Evolutionary conservation across 2,797 vertebrate species (phyloP), one percentile per base, ranked within the genome.

Genomic region (Capromys pilorides): DNA sequence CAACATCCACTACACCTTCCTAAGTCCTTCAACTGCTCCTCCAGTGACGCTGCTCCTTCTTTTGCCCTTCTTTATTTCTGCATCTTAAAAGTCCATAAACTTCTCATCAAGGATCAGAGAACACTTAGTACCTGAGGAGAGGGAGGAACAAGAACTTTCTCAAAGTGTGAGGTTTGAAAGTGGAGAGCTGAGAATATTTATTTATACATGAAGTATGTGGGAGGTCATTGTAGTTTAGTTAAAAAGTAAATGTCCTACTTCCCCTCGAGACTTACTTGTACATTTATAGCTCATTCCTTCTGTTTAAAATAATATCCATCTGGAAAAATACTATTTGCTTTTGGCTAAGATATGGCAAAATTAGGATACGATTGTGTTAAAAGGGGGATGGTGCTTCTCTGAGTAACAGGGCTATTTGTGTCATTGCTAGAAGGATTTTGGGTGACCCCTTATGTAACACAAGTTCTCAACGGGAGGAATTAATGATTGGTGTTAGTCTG

Each of bases 261-360:
- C 82, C 39, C 93, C 93, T 28, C 16, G 92, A 95, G 90, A 90
- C 79, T 93, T 94, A 90, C 85, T 88, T 90, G 24, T 10, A 9
- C 28, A 31, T 86, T 97, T 94, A 93, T 67, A 22, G 26, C 28
- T 64, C n/a, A 94, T 54, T 59, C 79, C 91, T 94, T 79, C 45
- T 95, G 4, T 71, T 77, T 90, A 45, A 94, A 95, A 94, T 94
- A 95, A 93, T 64, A 91, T 1, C 2, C 90, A 49, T 84, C 75
- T 97, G 85, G 64, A 75, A 77, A 96, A 95, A 86, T 41, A 88
- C 31, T 89, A 21, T 78, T 86, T 96, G 26, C 14, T 73, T 96
- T 97, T 95, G 95, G 71, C 91, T 91, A 95, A 96, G 82, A 73
- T 14, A 73, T 41, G 64, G 71, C 78, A 85, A 10, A 11, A 12